These are phyloP conservation scores for Cremastinae sp. DNA, from an alignment of 2,888 invertebrate species.

Conservation along the genomic window DNA sequence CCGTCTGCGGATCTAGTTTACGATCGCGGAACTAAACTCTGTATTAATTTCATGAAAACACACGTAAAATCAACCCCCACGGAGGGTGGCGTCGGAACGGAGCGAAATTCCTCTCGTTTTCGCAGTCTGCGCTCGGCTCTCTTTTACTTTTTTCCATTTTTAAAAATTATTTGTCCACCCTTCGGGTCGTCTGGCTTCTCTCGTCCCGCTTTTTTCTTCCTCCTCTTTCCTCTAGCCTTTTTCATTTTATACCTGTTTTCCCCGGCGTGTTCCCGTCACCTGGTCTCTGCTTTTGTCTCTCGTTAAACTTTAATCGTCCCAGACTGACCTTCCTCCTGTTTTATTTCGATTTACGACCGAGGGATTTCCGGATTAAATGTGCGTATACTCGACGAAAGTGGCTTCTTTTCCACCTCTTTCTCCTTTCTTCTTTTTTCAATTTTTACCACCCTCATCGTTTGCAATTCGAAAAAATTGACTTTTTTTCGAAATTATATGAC, in stretches of 20 bases:
- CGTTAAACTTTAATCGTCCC: constrained; percentile 53
- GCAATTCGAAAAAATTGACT: neutral
- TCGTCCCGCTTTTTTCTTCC: constrained; percentile 1
- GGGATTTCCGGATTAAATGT: constrained; percentile 35
- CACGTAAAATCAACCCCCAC: constrained; percentile 69
- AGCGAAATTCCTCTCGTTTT: constrained; percentile 65
- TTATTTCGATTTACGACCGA: constrained; percentile 23
- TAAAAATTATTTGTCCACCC: neutral
- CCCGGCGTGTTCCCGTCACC: constrained; percentile 25
- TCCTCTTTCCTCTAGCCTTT: neutral
- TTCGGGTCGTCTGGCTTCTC: constrained; percentile 25
- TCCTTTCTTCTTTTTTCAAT: too few relatives aligned
- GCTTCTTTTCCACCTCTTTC: neutral
- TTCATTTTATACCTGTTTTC: constrained; percentile 7
- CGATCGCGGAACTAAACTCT: constrained; percentile 76
- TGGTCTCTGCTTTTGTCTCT: constrained; percentile 42
- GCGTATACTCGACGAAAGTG: neutral
- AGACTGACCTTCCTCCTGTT: constrained; percentile 24
- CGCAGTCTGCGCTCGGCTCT: constrained; percentile 53
- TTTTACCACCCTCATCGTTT: too few relatives aligned
- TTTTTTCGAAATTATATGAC: too few relatives aligned
- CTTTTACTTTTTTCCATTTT: constrained; percentile 3
- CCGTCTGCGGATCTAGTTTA: constrained; percentile 77
- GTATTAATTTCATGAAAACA: constrained; percentile 77
- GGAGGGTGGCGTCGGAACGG: constrained; percentile 2